Evolutionary conservation across 2,113 vertebrate species (phyloP).

Genomic region (Ceyx cyanopectus): DNA sequence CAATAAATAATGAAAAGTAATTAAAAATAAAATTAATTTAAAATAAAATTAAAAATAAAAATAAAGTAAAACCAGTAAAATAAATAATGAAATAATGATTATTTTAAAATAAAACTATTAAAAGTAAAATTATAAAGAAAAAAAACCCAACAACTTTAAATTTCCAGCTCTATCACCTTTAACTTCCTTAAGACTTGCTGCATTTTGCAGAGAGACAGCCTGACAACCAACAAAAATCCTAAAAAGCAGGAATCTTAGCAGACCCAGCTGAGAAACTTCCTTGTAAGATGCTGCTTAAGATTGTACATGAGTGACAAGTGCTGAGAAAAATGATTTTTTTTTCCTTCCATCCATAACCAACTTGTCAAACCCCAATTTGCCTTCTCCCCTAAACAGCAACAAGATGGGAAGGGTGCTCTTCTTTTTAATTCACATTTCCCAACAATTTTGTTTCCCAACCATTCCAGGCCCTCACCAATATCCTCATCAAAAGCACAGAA

Average conservation of each 20-base stretch:
- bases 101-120: too few species aligned
- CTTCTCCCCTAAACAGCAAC: not conserved
- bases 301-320: not conserved
- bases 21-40: too few species aligned
- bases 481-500: not conserved
- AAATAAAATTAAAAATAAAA: too few species aligned
- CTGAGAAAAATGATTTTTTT: not conserved
- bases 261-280: not conserved
- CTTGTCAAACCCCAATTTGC: not conserved
- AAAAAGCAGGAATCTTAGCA: not conserved
- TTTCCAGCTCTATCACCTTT: not conserved
- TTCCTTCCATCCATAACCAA: not conserved
- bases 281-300: not conserved
- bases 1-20: too few species aligned
- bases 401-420: not conserved
- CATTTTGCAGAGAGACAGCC: not conserved
- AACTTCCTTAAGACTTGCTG: not conserved
- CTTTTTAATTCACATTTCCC: too few species aligned
- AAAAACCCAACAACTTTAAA: not conserved
- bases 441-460: too few species aligned
- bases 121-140: too few species aligned
- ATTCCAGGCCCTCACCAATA: not conserved
- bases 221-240: not conserved
- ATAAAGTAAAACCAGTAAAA: too few species aligned
- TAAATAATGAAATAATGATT: too few species aligned